Evolutionary conservation across 92 coral and sea anemone species (phyloP), one percentile per base, ranked within the genome.

Genomic region (Zoanthus sansibaricus): DNA sequence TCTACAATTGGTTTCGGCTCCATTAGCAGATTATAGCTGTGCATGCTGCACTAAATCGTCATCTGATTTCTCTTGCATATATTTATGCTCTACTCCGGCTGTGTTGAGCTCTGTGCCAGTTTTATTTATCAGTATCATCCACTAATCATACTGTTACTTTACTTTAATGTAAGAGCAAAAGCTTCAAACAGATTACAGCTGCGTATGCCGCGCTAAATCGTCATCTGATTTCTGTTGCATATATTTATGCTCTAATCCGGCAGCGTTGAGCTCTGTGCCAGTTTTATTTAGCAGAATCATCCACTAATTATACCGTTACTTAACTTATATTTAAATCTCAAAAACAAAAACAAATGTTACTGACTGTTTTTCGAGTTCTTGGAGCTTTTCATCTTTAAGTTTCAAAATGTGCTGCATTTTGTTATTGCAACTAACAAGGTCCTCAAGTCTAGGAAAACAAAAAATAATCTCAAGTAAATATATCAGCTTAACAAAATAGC

Each of bases 331-430:
- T 11, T 30, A 14, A 46, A 6, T 18, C 10, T 51, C 51, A 33
- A 13, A 48, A 55, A 59, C 32, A 62, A 33, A 25, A 68, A 1
- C n/a, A 33, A 49, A 32, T 31, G 12, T 12, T 49, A 71, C 92
- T 61, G 70, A 96, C 99, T 93, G 89, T 3, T 90, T 80, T 55
- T 94, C 99, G 5, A 95, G 88, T 9, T 94, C 94, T 42, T 92
- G 83, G 45, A 96, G 93, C 87, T 95, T 96, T 32, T 93, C 95
- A 47, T 95, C 99, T 70, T 95, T 96, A 21, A 93, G 77, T 83
- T 91, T 95, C 32, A 89, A 56, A 30, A 93, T 87, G 55, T 95
- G 98, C 42, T 95, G 94, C 68, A 95, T 88, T 68, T 97, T 95
- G 91, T 87, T 95, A 76, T 88, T 93, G 55, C 86, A 89, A 17